Conservation (phyloP, 2,888 invertebrate genomes). For the Odontocolon sp. region DNA sequence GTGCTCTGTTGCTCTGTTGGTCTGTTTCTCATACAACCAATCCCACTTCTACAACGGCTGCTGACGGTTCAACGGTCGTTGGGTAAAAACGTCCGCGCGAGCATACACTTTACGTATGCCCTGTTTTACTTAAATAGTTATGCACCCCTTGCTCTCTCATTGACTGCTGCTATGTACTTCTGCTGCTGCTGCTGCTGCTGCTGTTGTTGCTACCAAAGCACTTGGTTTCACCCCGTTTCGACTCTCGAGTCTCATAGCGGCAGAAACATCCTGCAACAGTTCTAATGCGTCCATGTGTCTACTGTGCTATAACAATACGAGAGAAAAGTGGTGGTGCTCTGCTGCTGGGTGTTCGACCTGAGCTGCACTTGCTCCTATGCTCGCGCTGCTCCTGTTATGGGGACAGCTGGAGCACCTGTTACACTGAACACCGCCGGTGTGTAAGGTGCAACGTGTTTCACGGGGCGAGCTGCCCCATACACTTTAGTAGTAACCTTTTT, state of each 20-base stretch:
- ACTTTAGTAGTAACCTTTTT: constrained; percentile 10
- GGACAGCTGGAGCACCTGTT: constrained; percentile 79
- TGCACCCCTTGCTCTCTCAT: constrained; percentile 71
- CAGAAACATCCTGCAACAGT: constrained; percentile 42
- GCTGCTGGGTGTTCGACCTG: constrained; percentile 32
- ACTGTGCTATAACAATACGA: constrained; percentile 16
- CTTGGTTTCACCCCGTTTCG: neutral
- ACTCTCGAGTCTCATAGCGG: neutral
- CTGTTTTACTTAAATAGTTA: constrained; percentile 73
- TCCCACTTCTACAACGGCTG: constrained; percentile 42
- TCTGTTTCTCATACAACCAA: too few species aligned
- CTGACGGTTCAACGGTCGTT: constrained; percentile 74
- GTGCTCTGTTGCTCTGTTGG: constrained; percentile 15
- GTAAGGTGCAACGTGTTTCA: constrained; percentile 76
- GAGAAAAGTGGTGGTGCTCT: constrained; percentile 2
- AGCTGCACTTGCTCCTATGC: constrained; percentile 51
- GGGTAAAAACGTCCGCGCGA: constrained; percentile 62
- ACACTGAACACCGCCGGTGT: constrained; percentile 61
- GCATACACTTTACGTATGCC: constrained; percentile 60
- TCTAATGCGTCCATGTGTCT: constrained; percentile 52
- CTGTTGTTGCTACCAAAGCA: neutral
- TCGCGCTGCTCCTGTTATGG: constrained; percentile 72
- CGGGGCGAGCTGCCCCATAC: constrained; percentile 44
- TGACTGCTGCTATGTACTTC: constrained; percentile 19
- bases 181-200: constrained; percentile 1